These are phyloP conservation scores for Clamator glandarius DNA, from an alignment of 2,797 vertebrate genomes.

Conservation along the genomic window DNA sequence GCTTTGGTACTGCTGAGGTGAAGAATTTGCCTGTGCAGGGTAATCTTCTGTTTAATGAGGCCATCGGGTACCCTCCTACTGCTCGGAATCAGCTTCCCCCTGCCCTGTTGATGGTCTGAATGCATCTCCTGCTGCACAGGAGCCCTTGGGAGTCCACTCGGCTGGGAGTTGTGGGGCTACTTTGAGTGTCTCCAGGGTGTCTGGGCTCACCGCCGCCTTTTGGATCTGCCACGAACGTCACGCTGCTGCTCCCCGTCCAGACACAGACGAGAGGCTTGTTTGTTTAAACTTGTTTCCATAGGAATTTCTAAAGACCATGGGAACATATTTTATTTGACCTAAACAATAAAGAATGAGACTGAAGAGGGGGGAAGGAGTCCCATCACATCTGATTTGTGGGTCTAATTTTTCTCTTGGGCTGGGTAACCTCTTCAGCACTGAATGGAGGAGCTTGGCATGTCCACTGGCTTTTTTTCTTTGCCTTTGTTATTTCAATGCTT, in stretches of 20 bases:
- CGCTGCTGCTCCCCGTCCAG: neutral
- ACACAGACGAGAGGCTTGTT: neutral
- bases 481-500: neutral
- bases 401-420: neutral
- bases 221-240: fast-evolving
- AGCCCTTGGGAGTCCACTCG: neutral
- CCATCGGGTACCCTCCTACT: fast-evolving
- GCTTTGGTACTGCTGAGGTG: fast-evolving
- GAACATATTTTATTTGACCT: neutral
- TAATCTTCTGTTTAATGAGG: neutral
- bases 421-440: neutral
- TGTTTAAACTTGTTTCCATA: neutral
- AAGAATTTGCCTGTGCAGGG: neutral
- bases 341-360: neutral
- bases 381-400: neutral
- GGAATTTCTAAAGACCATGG: neutral
- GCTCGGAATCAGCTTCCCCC: neutral
- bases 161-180: neutral
- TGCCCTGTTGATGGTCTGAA: fast-evolving
- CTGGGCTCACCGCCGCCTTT: neutral
- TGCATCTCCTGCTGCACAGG: fast-evolving
- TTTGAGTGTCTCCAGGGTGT: fast-evolving
- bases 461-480: neutral
- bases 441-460: neutral
- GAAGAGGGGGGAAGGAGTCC: neutral